Conservation (phyloP, 2,797 vertebrate species). For the Silurus aristotelis region DNA sequence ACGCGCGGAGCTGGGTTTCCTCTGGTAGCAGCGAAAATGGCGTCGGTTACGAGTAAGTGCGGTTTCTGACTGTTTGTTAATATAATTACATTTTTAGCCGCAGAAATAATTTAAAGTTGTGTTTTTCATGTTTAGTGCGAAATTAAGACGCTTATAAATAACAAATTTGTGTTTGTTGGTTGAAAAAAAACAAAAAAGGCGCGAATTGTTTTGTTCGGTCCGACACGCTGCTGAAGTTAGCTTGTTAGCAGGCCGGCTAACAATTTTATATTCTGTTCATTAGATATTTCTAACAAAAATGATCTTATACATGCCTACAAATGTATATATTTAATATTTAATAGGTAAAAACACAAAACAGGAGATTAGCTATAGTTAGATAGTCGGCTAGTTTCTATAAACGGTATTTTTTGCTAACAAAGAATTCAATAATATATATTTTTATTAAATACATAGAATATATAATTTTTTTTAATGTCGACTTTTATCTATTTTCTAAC, state of each 20-base stretch:
- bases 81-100: neutral
- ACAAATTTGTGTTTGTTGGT: neutral
- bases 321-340: neutral
- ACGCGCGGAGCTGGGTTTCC: conserved; percentile 1
- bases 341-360: neutral
- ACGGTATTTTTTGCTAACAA: neutral
- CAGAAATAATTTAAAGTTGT: neutral
- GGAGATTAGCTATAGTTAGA: neutral
- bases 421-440: too few species aligned
- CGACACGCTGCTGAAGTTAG: neutral
- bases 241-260: neutral
- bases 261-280: neutral
- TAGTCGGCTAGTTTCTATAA: neutral
- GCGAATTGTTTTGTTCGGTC: neutral
- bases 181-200: too few species aligned
- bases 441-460: too few species aligned
- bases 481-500: too few species aligned
- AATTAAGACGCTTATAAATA: rapidly evolving
- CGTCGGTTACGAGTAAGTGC: conserved; percentile 73
- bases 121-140: neutral
- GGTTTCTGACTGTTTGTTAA: neutral
- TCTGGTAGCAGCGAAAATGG: conserved; percentile 66
- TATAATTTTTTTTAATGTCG: too few species aligned
- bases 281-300: too few species aligned
- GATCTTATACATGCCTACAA: too few species aligned